Evolutionary conservation across 2,113 vertebrate species (phyloP).

Genomic region (Lamprologus callipterus): DNA sequence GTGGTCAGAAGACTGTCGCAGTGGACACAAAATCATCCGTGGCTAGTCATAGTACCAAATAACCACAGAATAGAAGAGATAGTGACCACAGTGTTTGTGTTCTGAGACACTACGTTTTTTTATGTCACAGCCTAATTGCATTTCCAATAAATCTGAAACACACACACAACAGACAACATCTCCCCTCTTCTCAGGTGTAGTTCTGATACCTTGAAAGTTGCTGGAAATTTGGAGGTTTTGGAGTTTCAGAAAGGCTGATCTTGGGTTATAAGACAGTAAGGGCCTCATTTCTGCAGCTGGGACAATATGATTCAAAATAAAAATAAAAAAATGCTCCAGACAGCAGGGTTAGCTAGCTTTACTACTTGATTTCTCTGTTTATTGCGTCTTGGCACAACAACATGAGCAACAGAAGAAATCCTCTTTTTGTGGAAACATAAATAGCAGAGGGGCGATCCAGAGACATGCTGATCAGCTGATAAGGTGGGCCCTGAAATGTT

Average conservation of each 20-base stretch:
- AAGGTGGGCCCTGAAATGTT: not conserved
- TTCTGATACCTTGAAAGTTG: not conserved
- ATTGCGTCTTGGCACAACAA: not conserved
- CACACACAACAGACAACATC: not conserved
- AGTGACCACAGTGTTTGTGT: rapidly evolving
- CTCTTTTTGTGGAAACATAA: not conserved
- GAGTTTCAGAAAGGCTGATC: not conserved
- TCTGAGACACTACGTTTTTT: not conserved
- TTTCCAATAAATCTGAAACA: not conserved
- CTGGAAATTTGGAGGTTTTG: not conserved
- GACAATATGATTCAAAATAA: not conserved
- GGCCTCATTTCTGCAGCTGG: not conserved
- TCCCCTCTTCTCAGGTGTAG: not conserved
- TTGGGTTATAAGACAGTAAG: not conserved
- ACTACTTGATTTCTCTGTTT: not conserved
- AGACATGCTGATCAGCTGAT: not conserved
- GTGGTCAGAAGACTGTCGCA: not conserved
- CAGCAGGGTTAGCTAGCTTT: not conserved
- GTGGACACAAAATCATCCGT: not conserved
- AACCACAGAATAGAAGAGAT: not conserved
- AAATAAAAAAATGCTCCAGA: not conserved
- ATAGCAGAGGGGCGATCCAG: not conserved
- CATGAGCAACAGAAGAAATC: not conserved
- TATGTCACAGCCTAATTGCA: not conserved
- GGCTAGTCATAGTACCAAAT: not conserved